Evolutionary conservation across 2,113 vertebrate species (phyloP).

Genomic region (Pygoscelis antarcticus): DNA sequence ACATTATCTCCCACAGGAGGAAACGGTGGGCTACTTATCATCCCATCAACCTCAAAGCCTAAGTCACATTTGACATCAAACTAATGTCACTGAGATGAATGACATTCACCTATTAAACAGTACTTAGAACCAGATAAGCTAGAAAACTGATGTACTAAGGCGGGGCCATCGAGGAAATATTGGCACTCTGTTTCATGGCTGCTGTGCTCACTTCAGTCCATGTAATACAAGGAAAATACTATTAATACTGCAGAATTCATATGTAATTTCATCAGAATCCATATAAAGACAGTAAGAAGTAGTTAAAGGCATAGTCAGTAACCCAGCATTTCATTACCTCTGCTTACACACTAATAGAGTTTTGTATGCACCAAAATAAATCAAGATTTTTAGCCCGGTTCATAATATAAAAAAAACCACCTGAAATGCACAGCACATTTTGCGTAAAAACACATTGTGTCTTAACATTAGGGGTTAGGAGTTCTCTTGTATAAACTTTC

Average conservation of each 20-base stretch:
- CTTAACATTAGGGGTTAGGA: not conserved
- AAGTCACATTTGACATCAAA: slow-evolving; percentile 50
- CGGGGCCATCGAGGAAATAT: not conserved
- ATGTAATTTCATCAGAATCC: not conserved
- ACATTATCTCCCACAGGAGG: slow-evolving; percentile 26
- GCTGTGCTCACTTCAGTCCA: not conserved
- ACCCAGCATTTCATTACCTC: not conserved
- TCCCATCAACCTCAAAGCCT: slow-evolving; percentile 48
- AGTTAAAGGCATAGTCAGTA: not conserved
- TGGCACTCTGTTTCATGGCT: not conserved
- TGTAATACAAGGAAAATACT: not conserved
- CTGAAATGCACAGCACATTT: not conserved
- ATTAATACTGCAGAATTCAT: not conserved
- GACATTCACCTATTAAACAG: not conserved
- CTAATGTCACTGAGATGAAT: not conserved
- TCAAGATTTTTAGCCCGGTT: not conserved
- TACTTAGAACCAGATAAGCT: not conserved
- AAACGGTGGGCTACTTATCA: slow-evolving; percentile 32
- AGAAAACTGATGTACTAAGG: not conserved
- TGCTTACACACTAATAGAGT: not conserved
- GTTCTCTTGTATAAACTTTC: not conserved
- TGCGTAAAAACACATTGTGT: not conserved
- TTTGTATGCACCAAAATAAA: not conserved
- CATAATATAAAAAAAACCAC: not conserved
- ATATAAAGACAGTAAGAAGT: not conserved